A percentile compares a stretch with the other conserved stretches of the same genome.
phyloP scores from a whole-genome alignment of 1,140 invertebrate species.

The Euura lappo region DNA sequence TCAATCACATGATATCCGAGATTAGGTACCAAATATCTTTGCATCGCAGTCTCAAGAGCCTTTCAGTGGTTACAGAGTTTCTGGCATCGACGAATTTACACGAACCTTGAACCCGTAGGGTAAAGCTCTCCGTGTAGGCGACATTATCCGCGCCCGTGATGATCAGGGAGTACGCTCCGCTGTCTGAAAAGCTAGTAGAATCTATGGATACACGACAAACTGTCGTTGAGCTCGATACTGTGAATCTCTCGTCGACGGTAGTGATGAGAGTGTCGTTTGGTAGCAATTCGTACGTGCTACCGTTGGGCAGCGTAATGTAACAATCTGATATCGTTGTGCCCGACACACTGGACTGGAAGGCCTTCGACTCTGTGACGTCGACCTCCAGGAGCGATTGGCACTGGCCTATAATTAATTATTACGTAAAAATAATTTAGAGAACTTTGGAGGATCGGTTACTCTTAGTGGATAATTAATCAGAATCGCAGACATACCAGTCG shows the following conservation, averaged over 20 bases:
- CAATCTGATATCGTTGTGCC: background rate
- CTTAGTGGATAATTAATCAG: background rate
- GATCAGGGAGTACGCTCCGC: background rate
- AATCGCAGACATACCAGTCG: background rate
- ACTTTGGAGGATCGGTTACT: background rate
- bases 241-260: background rate
- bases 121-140: background rate
- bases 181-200: background rate
- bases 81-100: background rate
- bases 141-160: background rate
- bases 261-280: slow-evolving; percentile 3
- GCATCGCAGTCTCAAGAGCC: no score
- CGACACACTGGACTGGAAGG: background rate
- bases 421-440: background rate
- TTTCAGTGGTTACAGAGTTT: no score
- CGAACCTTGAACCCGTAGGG: slow-evolving; percentile 1
- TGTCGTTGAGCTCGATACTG: background rate
- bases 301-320: background rate
- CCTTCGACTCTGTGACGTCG: background rate
- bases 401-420: background rate
- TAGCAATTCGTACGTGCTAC: background rate
- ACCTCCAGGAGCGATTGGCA: slow-evolving; percentile 1
- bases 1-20: no score
- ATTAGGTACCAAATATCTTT: no score
- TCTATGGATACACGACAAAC: slow-evolving; percentile 1